phyloP scores from a whole-genome alignment of 2,888 invertebrate genomes.

The Acheta domesticus region DNA sequence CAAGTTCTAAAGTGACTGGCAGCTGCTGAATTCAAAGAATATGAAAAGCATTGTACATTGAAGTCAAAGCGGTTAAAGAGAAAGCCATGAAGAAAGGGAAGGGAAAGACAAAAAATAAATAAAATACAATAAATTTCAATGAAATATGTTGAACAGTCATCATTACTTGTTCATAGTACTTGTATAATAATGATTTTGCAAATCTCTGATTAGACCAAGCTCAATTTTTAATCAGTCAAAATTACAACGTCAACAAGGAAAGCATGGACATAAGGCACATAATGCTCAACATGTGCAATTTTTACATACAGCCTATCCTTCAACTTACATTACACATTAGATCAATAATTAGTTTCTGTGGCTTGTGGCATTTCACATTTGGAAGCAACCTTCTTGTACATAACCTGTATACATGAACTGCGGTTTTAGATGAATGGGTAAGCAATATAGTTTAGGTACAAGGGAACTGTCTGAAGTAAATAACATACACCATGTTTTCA shows the following conservation, averaged over 20 bases:
- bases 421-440: slow-evolving; percentile 21
- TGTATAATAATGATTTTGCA: slow-evolving; percentile 5
- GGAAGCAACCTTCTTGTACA: slow-evolving; percentile 26
- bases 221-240: slow-evolving; percentile 33
- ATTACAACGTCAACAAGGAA: slow-evolving; percentile 35
- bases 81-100: slow-evolving; percentile 18
- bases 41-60: slow-evolving; percentile 18
- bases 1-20: slow-evolving; percentile 18
- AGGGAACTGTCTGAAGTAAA: slow-evolving; percentile 32
- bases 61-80: slow-evolving; percentile 18
- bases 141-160: background rate
- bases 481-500: slow-evolving; percentile 37
- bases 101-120: background rate
- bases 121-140: slow-evolving; percentile 18
- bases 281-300: slow-evolving; percentile 41
- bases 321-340: slow-evolving; percentile 37
- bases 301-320: slow-evolving; percentile 35
- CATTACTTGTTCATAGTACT: background rate
- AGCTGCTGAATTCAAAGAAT: slow-evolving; percentile 18
- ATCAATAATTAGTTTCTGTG: slow-evolving; percentile 24
- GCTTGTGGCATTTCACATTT: slow-evolving; percentile 26
- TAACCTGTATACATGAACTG: background rate
- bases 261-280: slow-evolving; percentile 42
- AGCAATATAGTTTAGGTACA: background rate
- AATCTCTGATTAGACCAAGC: slow-evolving; percentile 27